These are phyloP conservation scores for Plagodis dolabraria DNA, from an alignment of 2,888 invertebrate genomes.

Conservation along the genomic window DNA sequence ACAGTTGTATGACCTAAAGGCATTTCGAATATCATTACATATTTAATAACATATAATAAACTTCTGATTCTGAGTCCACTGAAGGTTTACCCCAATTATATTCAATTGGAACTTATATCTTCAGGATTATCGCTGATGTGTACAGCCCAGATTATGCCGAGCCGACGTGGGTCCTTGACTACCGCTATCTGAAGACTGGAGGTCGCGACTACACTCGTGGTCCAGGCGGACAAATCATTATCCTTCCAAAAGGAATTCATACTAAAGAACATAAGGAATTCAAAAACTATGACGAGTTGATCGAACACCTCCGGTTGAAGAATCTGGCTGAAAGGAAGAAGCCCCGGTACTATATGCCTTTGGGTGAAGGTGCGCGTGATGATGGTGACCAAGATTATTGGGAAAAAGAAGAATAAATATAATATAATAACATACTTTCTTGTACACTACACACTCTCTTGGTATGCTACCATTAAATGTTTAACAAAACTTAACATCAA, in stretches of 20 bases:
- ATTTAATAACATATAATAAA: no score
- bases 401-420: background rate
- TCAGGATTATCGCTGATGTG: constrained; percentile 64
- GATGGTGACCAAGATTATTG: constrained; percentile 4
- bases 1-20: no score
- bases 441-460: no score
- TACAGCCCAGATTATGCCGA: constrained; percentile 70
- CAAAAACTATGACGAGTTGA: constrained; percentile 62
- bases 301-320: constrained; percentile 63
- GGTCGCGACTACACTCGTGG: constrained; percentile 71
- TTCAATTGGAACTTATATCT: constrained; percentile 7
- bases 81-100: no score
- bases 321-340: constrained; percentile 47
- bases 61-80: no score
- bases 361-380: constrained; percentile 27
- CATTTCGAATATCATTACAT: no score
- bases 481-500: no score
- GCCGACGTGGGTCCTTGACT: constrained; percentile 69
- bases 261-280: constrained; percentile 59
- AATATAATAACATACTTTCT: no score
- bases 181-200: constrained; percentile 70
- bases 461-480: no score
- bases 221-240: constrained; percentile 69
- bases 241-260: constrained; percentile 60
- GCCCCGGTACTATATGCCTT: constrained; percentile 34